Percentiles rank a stretch among this genome's conserved stretches.
Conservation (phyloP, 2,888 invertebrate genomes). For the Pimpla rufipes region DNA sequence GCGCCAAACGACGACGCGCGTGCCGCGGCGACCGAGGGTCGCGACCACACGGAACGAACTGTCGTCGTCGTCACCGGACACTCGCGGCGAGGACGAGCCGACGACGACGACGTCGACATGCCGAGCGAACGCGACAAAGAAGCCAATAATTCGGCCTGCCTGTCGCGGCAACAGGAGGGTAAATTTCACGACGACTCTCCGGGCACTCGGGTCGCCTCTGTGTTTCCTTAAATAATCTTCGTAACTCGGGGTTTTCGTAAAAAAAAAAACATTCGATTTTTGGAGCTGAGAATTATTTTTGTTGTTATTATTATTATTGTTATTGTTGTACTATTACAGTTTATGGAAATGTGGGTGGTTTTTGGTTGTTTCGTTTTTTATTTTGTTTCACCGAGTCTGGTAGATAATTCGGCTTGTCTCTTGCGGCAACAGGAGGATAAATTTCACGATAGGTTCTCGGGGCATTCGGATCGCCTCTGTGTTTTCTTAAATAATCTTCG, state of each 20-base stretch:
- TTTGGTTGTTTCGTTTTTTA: neutral
- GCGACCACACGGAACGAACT: constrained; percentile 51
- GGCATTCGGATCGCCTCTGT: too few species aligned
- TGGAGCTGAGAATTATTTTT: too few species aligned
- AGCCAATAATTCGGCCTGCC: constrained; percentile 74
- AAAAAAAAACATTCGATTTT: too few species aligned
- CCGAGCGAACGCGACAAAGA: constrained; percentile 72
- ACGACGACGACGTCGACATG: constrained; percentile 71
- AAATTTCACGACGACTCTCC: constrained; percentile 54
- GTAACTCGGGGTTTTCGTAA: too few species aligned
- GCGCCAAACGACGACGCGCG: constrained; percentile 65
- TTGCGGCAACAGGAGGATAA: too few species aligned
- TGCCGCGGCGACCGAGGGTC: constrained; percentile 66
- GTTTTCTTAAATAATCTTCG: too few species aligned
- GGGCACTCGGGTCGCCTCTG: too few species aligned
- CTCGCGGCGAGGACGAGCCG: constrained; percentile 21
- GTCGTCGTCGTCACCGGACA: constrained; percentile 62
- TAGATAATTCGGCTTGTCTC: too few species aligned
- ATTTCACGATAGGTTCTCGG: too few species aligned
- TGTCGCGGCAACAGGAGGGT: constrained; percentile 76
- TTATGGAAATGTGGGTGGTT: neutral
- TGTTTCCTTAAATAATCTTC: too few species aligned
- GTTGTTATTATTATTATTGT: too few species aligned
- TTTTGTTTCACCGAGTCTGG: neutral
- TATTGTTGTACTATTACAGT: too few species aligned